A percentile compares a stretch with the other conserved stretches of the same genome.
Conservation (phyloP, 2,113 vertebrate genomes). For the Nycticebus coucang region DNA sequence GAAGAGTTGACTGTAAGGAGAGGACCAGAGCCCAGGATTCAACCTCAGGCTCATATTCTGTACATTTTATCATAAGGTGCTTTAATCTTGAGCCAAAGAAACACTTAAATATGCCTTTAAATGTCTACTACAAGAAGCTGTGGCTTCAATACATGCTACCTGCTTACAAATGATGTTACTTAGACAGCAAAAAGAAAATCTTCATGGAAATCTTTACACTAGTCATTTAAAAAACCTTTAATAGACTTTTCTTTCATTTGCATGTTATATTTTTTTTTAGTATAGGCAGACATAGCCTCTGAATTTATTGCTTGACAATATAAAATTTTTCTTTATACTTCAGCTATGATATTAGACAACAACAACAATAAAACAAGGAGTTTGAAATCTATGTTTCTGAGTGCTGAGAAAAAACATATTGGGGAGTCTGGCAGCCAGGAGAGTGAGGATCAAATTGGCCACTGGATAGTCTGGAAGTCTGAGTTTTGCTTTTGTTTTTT, state of each 20-base stretch:
- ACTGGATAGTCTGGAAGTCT: neutral
- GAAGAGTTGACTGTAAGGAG: neutral
- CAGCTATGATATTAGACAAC: neutral
- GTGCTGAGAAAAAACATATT: neutral
- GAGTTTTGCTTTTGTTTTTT: neutral
- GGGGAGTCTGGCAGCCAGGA: neutral
- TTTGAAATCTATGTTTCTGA: neutral
- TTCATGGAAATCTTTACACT: neutral
- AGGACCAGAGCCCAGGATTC: neutral
- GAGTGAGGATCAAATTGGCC: neutral
- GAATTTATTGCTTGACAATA: neutral
- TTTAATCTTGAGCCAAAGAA: neutral
- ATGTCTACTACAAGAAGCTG: neutral
- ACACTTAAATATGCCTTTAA: neutral
- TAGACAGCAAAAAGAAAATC: neutral
- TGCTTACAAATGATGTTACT: neutral
- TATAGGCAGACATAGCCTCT: neutral
- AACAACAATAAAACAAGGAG: neutral
- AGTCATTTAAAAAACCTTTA: neutral
- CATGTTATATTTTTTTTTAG: neutral
- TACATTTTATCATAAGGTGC: neutral
- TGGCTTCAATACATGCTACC: neutral
- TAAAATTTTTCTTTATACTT: neutral
- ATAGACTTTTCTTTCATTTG: neutral
- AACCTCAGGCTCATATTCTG: neutral